Evolutionary conservation across 2,113 vertebrate genomes (phyloP).

Genomic region (Hemicordylus capensis): DNA sequence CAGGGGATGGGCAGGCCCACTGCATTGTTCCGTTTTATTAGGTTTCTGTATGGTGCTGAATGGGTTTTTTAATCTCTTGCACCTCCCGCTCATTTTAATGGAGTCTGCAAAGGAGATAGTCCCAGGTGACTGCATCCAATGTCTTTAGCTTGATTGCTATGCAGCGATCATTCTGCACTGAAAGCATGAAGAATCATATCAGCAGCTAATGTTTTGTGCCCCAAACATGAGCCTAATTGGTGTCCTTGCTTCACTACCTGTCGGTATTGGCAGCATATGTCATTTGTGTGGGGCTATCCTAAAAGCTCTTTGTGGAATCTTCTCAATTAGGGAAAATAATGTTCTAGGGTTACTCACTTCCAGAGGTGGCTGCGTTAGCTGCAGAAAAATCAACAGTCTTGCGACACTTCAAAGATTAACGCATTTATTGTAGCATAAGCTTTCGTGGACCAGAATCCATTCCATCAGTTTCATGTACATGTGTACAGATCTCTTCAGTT

Average conservation of each 20-base stretch:
- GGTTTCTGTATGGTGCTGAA: slow-evolving; percentile 28
- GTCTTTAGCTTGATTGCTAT: neutral
- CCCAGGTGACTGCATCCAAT: neutral
- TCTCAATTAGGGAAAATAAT: neutral
- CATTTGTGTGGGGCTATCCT: neutral
- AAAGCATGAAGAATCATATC: neutral
- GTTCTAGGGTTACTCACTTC: neutral
- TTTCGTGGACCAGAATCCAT: no score
- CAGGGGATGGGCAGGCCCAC: slow-evolving; percentile 11
- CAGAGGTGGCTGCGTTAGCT: no score
- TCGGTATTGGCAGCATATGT: neutral
- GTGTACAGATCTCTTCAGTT: no score
- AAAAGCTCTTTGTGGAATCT: neutral
- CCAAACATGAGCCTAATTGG: neutral
- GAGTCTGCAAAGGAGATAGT: neutral
- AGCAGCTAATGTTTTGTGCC: neutral
- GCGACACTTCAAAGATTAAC: no score
- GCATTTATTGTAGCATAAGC: no score
- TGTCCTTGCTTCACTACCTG: neutral
- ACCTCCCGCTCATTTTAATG: slow-evolving; percentile 12
- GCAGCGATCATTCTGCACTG: neutral
- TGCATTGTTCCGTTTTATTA: slow-evolving; percentile 21
- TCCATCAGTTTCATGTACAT: no score
- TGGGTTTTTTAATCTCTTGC: slow-evolving; percentile 9
- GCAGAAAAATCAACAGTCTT: no score